Conservation (phyloP, 2,797 vertebrate species). For the Oceanodroma leucorhoa region DNA sequence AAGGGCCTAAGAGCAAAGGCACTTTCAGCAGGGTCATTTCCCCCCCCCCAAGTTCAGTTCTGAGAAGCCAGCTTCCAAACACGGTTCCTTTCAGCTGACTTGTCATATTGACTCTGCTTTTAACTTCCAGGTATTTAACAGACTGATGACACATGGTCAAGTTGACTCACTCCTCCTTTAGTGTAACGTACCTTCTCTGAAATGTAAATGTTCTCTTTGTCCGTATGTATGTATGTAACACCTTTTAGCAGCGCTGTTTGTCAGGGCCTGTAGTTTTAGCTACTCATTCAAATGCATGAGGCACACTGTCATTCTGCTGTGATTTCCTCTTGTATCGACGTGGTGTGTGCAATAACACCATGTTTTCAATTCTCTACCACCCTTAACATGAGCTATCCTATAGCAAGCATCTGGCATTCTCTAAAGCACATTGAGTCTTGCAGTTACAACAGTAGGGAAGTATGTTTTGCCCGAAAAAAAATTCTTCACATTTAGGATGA, state of each 20-base stretch:
- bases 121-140: too few species aligned
- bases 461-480: background rate
- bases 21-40: background rate
- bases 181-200: too few species aligned
- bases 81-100: too few species aligned
- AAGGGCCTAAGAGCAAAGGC: background rate
- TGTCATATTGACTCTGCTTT: too few species aligned
- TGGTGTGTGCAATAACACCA: background rate
- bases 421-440: background rate
- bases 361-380: background rate
- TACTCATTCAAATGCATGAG: background rate
- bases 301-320: accelerated
- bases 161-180: too few species aligned
- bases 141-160: too few species aligned
- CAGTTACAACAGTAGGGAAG: background rate
- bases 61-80: too few species aligned
- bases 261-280: too few species aligned
- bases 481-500: background rate
- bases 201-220: too few species aligned
- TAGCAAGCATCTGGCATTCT: background rate
- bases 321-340: background rate
- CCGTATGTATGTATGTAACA: too few species aligned
- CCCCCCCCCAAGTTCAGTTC: background rate
- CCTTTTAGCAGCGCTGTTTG: too few species aligned
- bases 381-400: background rate